Percentiles rank a stretch among this genome's conserved stretches.
Evolutionary conservation across 1,140 invertebrate genomes (phyloP).

Genomic region (Listronotus oregonensis): DNA sequence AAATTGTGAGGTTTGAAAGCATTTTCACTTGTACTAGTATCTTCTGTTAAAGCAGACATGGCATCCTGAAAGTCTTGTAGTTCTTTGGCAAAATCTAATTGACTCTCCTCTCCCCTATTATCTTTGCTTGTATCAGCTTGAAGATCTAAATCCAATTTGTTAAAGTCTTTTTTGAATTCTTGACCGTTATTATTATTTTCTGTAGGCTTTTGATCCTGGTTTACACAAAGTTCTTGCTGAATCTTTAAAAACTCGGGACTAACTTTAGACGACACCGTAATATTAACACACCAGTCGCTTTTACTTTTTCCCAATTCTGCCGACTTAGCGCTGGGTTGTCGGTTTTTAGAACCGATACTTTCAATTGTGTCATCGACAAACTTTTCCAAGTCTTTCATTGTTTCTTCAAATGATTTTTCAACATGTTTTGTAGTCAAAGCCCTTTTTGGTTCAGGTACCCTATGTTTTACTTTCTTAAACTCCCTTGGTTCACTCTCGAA

Average conservation of each 20-base stretch:
- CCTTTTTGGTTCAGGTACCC: conserved; percentile 7
- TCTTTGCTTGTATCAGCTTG: background rate
- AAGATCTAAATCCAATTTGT: no score
- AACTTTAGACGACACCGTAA: conserved; percentile 40
- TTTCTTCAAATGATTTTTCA: conserved; percentile 29
- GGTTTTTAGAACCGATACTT: conserved; percentile 24
- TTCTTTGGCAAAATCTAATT: conserved; percentile 18
- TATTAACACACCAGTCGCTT: conserved; percentile 43
- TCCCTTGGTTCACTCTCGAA: conserved; percentile 30
- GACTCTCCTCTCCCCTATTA: background rate
- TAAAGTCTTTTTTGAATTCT: no score
- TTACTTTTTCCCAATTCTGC: conserved; percentile 18
- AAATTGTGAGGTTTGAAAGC: conserved; percentile 18
- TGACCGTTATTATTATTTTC: background rate
- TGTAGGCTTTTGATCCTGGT: background rate
- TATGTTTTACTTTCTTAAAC: conserved; percentile 19
- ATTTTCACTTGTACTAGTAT: conserved; percentile 8
- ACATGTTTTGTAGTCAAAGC: conserved; percentile 3
- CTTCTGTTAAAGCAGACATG: conserved; percentile 21
- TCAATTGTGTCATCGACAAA: conserved; percentile 38
- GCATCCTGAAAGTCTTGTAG: conserved; percentile 24
- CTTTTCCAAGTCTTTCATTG: conserved; percentile 46
- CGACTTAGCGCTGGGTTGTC: background rate
- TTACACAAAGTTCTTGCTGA: conserved; percentile 1
- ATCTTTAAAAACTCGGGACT: conserved; percentile 38